phyloP scores from a whole-genome alignment of 2,888 invertebrate species.

The Lacanobia oleracea region DNA sequence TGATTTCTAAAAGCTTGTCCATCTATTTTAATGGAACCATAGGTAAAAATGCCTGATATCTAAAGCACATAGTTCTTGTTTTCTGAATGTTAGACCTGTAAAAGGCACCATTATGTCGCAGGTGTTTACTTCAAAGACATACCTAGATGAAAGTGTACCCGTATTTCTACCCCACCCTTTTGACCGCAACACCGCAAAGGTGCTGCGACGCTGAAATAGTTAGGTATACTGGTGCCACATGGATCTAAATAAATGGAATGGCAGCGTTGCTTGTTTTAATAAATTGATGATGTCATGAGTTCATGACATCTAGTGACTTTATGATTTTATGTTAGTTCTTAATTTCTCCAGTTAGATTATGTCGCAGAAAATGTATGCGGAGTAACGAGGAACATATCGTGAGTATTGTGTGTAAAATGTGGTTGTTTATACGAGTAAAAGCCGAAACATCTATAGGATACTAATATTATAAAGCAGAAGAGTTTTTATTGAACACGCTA shows the following conservation, averaged over 20 bases:
- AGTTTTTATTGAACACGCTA: too few relatives aligned
- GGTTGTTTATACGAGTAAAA: neutral
- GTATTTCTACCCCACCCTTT: neutral
- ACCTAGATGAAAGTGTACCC: neutral
- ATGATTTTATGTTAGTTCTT: too few relatives aligned
- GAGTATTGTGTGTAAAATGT: neutral
- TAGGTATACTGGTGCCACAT: neutral
- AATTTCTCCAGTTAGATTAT: neutral
- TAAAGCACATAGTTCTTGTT: neutral
- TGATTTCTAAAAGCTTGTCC: too few relatives aligned
- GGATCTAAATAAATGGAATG: neutral
- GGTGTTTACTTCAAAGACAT: constrained; percentile 5
- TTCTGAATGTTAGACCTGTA: neutral
- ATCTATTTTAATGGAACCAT: too few relatives aligned
- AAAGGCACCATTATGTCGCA: too few relatives aligned
- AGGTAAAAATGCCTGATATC: too few relatives aligned
- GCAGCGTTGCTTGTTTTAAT: neutral
- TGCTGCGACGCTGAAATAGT: neutral
- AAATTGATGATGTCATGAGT: neutral
- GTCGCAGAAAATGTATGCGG: neutral
- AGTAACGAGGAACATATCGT: neutral
- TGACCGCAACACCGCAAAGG: constrained; percentile 9
- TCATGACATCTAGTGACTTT: neutral
- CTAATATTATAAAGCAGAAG: too few relatives aligned
- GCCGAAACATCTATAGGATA: neutral